phyloP scores from a whole-genome alignment of 2,113 vertebrate species.

The Lagopus leucura region DNA sequence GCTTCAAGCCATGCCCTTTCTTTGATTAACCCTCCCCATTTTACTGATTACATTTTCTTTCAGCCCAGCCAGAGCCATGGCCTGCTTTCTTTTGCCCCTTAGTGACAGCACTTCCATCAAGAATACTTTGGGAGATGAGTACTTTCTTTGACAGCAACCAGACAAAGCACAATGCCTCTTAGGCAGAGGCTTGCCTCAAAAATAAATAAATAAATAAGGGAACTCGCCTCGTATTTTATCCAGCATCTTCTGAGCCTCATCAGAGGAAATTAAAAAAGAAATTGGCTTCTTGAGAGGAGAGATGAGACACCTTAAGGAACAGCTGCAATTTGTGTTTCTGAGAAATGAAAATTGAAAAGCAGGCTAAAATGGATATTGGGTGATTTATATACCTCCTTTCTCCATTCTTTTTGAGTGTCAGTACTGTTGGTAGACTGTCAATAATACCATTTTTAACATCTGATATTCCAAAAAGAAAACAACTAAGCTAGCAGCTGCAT shows the following conservation, averaged over 20 bases:
- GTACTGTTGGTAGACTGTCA: constrained; percentile 60
- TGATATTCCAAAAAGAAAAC: constrained; percentile 17
- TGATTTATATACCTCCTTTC: constrained; percentile 70
- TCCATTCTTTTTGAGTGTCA: constrained; percentile 49
- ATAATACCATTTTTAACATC: constrained; percentile 54
- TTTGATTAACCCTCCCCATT: neutral
- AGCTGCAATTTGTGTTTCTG: constrained; percentile 63
- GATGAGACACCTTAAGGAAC: constrained; percentile 63
- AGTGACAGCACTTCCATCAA: neutral
- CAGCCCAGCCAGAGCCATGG: neutral
- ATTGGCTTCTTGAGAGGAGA: constrained; percentile 64
- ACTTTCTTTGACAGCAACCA: constrained; percentile 25
- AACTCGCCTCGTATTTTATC: constrained; percentile 64
- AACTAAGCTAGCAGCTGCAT: constrained; percentile 44
- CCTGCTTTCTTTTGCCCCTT: constrained; percentile 14
- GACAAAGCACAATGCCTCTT: constrained; percentile 6
- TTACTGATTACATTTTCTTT: constrained; percentile 24
- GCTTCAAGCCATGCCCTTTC: constrained; percentile 11
- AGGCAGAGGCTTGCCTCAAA: constrained; percentile 1
- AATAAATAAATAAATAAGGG: constrained; percentile 46
- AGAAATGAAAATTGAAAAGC: constrained; percentile 68
- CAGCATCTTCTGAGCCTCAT: constrained; percentile 61
- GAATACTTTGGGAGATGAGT: neutral
- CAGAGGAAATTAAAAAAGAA: constrained; percentile 75
- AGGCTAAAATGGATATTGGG: constrained; percentile 32